Percentiles rank a stretch among this genome's conserved stretches.
These are phyloP conservation scores for Parazoanthus atlanticus DNA, from an alignment of 92 coral and sea anemone species.

Conservation along the genomic window DNA sequence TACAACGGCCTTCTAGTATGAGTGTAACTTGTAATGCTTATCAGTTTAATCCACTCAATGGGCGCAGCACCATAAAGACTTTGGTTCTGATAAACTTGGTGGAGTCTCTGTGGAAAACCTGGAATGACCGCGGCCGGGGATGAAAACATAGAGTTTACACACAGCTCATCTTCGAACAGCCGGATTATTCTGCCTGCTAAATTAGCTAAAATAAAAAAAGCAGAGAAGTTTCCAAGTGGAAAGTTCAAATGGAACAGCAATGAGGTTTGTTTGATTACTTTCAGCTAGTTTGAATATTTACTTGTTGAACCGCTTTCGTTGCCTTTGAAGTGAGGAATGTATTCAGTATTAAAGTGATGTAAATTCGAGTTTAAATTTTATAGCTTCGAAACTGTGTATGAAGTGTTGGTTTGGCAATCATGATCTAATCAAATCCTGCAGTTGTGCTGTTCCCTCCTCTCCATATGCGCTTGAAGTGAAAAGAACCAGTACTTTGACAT, in stretches of 20 bases:
- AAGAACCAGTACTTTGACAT: neutral
- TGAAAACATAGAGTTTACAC: conserved; percentile 47
- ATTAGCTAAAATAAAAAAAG: conserved; percentile 82
- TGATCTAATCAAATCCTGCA: neutral
- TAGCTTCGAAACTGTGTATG: neutral
- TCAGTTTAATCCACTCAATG: conserved; percentile 8
- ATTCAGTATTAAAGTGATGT: neutral
- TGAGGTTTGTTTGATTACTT: conserved; percentile 65
- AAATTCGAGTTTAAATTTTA: neutral
- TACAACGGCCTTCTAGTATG: conserved; percentile 28
- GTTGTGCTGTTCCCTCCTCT: neutral
- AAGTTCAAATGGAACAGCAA: conserved; percentile 88
- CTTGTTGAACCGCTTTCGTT: conserved; percentile 17
- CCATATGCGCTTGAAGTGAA: neutral
- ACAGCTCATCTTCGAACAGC: conserved; percentile 49
- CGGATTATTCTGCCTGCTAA: conserved; percentile 83
- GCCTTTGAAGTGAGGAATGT: conserved; percentile 9
- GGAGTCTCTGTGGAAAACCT: conserved; percentile 71
- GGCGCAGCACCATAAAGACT: conserved; percentile 20
- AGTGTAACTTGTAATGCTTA: conserved; percentile 4
- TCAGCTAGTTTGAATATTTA: conserved; percentile 8
- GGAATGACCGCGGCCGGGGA: conserved; percentile 84
- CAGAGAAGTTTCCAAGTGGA: conserved; percentile 74
- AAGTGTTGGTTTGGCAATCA: neutral
- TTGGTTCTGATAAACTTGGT: conserved; percentile 46